Conservation (phyloP, 2,888 invertebrate species). For the Eupithecia tripunctaria region DNA sequence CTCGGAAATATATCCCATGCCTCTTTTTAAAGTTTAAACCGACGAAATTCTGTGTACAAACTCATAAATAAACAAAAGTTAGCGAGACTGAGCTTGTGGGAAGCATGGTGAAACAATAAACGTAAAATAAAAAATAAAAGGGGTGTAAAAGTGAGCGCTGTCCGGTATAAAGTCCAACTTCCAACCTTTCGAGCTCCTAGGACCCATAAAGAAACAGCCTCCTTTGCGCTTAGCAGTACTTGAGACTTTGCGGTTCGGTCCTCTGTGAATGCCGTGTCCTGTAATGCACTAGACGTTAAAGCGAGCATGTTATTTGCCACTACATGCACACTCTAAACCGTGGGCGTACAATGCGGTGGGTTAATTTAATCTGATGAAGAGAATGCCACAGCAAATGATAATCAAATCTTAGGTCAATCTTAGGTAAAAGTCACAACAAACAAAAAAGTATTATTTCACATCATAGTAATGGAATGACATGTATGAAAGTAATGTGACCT, state of each 20-base stretch:
- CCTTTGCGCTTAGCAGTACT: conserved; percentile 95
- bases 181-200: conserved; percentile 96
- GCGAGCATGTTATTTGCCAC: conserved; percentile 78
- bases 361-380: conserved; percentile 46
- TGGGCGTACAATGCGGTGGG: conserved; percentile 54
- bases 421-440: conserved; percentile 20
- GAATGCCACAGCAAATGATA: conserved; percentile 32
- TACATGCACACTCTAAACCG: conserved; percentile 73
- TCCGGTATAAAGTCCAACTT: conserved; percentile 85
- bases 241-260: conserved; percentile 88
- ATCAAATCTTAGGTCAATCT: conserved; percentile 37
- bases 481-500: conserved; percentile 6
- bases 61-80: conserved; percentile 27
- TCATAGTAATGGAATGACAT: conserved; percentile 15
- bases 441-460: background rate
- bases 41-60: conserved; percentile 23
- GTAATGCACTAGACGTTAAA: conserved; percentile 85
- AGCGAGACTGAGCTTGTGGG: conserved; percentile 36
- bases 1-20: background rate
- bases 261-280: conserved; percentile 89
- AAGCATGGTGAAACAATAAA: conserved; percentile 36
- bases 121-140: conserved; percentile 49
- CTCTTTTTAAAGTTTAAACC: conserved; percentile 4
- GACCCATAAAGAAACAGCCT: conserved; percentile 97
- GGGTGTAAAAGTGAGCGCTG: conserved; percentile 62